These are phyloP conservation scores for Hemicrepidius hirtus DNA, from an alignment of 2,888 invertebrate species.

Conservation along the genomic window DNA sequence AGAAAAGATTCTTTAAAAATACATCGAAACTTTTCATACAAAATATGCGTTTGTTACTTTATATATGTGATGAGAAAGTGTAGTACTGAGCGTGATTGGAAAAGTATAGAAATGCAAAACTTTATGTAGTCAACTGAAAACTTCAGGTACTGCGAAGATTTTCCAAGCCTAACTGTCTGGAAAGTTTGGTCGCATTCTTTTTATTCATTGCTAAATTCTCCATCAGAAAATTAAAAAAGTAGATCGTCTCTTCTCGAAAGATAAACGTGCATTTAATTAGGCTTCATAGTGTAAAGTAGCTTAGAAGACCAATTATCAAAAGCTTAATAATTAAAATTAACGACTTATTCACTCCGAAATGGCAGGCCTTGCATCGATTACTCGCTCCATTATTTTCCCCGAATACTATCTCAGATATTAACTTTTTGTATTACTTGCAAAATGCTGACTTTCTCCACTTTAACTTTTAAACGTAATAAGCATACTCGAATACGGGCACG, in stretches of 20 bases:
- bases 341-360: conserved; percentile 40
- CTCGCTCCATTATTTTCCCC: conserved; percentile 35
- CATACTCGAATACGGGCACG: conserved; percentile 4
- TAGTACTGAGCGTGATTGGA: conserved; percentile 27
- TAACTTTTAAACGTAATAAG: conserved; percentile 22
- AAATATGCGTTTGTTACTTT: conserved; percentile 33
- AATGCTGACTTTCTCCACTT: conserved; percentile 13
- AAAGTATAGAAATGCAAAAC: conserved; percentile 38
- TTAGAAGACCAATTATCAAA: conserved; percentile 40
- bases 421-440: conserved; percentile 32
- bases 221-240: conserved; percentile 9
- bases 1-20: conserved; percentile 29
- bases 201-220: conserved; percentile 2
- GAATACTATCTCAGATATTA: conserved; percentile 26
- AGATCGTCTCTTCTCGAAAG: conserved; percentile 8
- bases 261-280: conserved; percentile 43
- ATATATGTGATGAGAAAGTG: conserved; percentile 25
- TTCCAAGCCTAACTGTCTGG: conserved; percentile 16
- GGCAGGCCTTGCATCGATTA: conserved; percentile 39
- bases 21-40: conserved; percentile 32
- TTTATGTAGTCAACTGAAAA: conserved; percentile 12
- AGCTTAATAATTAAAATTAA: conserved; percentile 46
- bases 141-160: conserved; percentile 31
- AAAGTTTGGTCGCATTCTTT: conserved; percentile 6
- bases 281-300: conserved; percentile 42